Base-by-base conservation (phyloP, 2,113 vertebrate species). In the Neotragus moschatus region DNA sequence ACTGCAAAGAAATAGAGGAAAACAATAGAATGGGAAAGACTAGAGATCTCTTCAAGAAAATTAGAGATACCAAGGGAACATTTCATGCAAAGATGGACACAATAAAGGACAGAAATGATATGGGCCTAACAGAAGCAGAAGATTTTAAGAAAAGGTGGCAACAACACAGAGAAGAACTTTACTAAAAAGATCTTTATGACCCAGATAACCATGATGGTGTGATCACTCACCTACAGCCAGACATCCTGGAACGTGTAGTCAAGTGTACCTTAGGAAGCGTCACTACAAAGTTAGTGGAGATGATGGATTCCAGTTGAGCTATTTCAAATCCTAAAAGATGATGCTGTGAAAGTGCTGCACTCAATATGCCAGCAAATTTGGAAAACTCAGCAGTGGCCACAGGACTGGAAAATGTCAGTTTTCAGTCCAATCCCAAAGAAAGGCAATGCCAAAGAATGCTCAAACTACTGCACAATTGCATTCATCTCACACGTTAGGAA, bases 101-200 rank as follows among this genome's bases (percentile, higher is more conserved):
- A 4, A 63, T 63, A 63, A 63, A 63, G 61, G 61, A 63, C 30
- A 63, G 61, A 63, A 63, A 33, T 17, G 7, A 30, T 63, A 61
- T 61, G 61, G 30, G 7, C 61, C 30, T n/a, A 33, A 63, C 30
- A 66, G 61, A 66, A 66, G 61, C 16, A 9, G 7, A 66, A 19
- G 61, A 66, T 66, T n/a, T n/a, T 0, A 66, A 19, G 7, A 63
- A 33, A 16, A 66, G 33, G 61, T 66, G 61, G 61, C 33, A 66
- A 66, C 0, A 66, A 19, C 1, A 66, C 3, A n/a, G 3, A 19
- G 33, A 63, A 63, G 0, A 66, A 9, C 33, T 66, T 0, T 33
- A 66, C 0, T 2, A 19, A 66, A 63, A 63, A n/a, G 33, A 66
- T n/a, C 16, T 5, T n/a, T 0, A 66, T 2, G 2, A n/a, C 33